These are phyloP conservation scores for Zaprionus vittiger DNA, from an alignment of 1,140 invertebrate species.

Conservation along the genomic window DNA sequence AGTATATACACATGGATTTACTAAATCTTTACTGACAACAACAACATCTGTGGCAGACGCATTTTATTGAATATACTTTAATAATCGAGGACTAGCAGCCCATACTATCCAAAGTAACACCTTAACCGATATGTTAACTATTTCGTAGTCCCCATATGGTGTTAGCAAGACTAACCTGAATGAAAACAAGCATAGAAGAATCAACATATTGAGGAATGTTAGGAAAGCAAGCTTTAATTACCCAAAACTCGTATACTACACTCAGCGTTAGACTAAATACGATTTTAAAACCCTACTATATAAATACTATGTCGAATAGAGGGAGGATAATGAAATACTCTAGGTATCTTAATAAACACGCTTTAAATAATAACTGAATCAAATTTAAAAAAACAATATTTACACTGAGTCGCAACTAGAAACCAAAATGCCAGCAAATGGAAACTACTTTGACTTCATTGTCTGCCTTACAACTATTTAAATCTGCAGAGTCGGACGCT, in stretches of 20 bases:
- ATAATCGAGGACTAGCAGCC: constrained; percentile 51
- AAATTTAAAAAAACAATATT: constrained; percentile 24
- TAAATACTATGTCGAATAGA: constrained; percentile 48
- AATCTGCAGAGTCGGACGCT: constrained; percentile 21
- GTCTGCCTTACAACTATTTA: constrained; percentile 66
- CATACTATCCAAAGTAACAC: constrained; percentile 37
- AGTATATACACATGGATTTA: constrained; percentile 28
- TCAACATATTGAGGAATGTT: constrained; percentile 69
- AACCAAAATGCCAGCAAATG: constrained; percentile 28
- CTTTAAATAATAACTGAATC: constrained; percentile 18
- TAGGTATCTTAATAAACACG: constrained; percentile 41
- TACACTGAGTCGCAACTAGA: constrained; percentile 17
- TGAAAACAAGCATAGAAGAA: constrained; percentile 57
- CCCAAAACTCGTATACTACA: constrained; percentile 66
- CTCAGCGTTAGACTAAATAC: constrained; percentile 57
- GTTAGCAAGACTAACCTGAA: constrained; percentile 65
- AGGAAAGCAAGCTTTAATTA: constrained; percentile 71
- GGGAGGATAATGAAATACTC: constrained; percentile 15
- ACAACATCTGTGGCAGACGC: constrained; percentile 57
- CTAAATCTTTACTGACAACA: constrained; percentile 39
- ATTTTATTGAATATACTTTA: constrained; percentile 66
- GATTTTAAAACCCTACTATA: constrained; percentile 62
- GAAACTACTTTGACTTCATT: constrained; percentile 67
- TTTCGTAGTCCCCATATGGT: constrained; percentile 43
- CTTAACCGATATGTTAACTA: constrained; percentile 69